A percentile compares a stretch with the other conserved stretches of the same genome.
These are phyloP conservation scores for Anniella stebbinsi DNA, from an alignment of 2,797 vertebrate species.

Conservation along the genomic window DNA sequence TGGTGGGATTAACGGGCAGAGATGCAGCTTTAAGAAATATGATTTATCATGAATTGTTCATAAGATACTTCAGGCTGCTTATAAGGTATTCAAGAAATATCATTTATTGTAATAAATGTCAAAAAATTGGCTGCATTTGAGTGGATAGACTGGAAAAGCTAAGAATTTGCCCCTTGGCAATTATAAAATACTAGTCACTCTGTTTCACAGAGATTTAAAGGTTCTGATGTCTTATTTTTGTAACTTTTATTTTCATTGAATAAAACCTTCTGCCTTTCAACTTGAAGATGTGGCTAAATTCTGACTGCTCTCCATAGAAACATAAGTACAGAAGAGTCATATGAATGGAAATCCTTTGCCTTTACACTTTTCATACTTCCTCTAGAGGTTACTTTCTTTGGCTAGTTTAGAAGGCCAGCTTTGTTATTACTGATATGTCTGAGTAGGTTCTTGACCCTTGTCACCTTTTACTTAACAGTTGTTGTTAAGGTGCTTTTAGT, in stretches of 20 bases:
- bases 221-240: slow-evolving; percentile 50
- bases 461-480: neutral
- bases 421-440: neutral
- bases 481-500: neutral
- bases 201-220: slow-evolving; percentile 30
- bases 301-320: slow-evolving; percentile 1
- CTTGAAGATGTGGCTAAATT: slow-evolving; percentile 32
- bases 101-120: slow-evolving; percentile 71
- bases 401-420: neutral
- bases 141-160: slow-evolving; percentile 55
- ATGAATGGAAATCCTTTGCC: slow-evolving; percentile 3
- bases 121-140: slow-evolving; percentile 66
- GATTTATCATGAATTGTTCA: slow-evolving; percentile 68
- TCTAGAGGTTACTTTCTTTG: slow-evolving; percentile 8
- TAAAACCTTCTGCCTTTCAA: slow-evolving; percentile 21
- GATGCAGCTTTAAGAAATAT: slow-evolving; percentile 59
- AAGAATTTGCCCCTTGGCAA: slow-evolving; percentile 38
- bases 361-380: fast-evolving
- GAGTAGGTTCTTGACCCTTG: neutral
- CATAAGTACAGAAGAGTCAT: fast-evolving
- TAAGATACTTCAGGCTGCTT: slow-evolving; percentile 68
- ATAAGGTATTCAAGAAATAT: slow-evolving; percentile 73
- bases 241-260: slow-evolving; percentile 42
- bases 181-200: slow-evolving; percentile 39
- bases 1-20: slow-evolving; percentile 38